phyloP scores from a whole-genome alignment of 2,113 vertebrate species.

The Coreoperca whiteheadi region DNA sequence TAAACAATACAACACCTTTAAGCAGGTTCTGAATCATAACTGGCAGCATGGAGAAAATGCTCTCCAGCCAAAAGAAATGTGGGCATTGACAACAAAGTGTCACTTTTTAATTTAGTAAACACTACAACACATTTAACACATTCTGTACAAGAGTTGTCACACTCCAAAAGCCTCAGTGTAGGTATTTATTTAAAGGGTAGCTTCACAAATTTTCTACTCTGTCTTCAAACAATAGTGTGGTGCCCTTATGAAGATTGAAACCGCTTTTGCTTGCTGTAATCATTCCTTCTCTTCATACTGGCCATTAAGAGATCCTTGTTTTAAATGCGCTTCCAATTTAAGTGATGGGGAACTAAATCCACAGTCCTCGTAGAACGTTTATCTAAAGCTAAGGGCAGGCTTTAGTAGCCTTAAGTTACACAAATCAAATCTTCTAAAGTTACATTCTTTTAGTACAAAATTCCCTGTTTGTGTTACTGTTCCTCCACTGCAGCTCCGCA shows the following conservation, averaged over 20 bases:
- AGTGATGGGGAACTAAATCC: neutral
- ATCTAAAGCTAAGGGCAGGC: neutral
- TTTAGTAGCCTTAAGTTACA: neutral
- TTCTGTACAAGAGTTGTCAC: constrained; percentile 29
- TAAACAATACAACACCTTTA: constrained; percentile 54
- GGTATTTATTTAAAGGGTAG: constrained; percentile 1
- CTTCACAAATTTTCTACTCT: neutral
- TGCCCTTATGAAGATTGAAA: neutral
- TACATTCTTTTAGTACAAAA: neutral
- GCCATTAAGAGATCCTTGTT: neutral
- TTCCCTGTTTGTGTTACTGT: neutral
- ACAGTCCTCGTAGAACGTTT: neutral
- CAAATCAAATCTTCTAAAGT: neutral
- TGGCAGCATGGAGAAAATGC: constrained; percentile 33
- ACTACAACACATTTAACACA: constrained; percentile 44
- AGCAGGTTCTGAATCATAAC: constrained; percentile 48
- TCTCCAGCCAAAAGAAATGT: constrained; percentile 31
- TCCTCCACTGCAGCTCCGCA: neutral
- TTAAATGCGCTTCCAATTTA: neutral
- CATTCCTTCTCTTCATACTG: neutral
- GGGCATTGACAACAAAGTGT: constrained; percentile 27
- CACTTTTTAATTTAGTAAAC: constrained; percentile 54
- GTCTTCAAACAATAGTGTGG: neutral
- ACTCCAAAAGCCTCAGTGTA: neutral
- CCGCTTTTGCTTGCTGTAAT: neutral